These are phyloP conservation scores for Fulica atra DNA, from an alignment of 2,113 vertebrate species.

Conservation along the genomic window DNA sequence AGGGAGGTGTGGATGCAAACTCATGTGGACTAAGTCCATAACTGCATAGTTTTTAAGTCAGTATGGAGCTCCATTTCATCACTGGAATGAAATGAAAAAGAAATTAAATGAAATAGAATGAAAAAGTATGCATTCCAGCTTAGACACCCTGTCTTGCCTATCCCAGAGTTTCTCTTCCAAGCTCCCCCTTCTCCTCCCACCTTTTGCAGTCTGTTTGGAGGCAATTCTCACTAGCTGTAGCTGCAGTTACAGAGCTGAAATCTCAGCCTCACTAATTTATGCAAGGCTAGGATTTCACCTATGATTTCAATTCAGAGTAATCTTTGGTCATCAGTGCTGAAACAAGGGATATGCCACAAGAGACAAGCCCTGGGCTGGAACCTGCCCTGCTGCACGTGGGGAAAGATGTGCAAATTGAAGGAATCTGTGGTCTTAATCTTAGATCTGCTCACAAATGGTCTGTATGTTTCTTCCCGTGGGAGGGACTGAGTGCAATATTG, in stretches of 20 bases:
- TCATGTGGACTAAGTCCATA: not conserved
- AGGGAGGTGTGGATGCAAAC: not conserved
- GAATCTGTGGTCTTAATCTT: not conserved
- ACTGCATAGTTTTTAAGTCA: not conserved
- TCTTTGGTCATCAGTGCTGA: not conserved
- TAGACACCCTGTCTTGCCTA: not conserved
- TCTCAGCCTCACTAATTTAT: not conserved
- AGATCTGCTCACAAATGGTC: not conserved
- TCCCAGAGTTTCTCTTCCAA: not conserved
- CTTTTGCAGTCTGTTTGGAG: not conserved
- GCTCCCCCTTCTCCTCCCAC: not conserved
- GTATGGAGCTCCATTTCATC: not conserved
- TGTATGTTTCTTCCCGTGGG: not conserved
- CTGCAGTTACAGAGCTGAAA: not conserved
- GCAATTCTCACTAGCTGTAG: not conserved
- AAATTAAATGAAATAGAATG: not conserved
- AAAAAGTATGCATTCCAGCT: not conserved
- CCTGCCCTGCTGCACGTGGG: not conserved
- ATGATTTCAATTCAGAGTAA: not conserved
- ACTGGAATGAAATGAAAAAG: no score
- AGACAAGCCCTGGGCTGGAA: not conserved
- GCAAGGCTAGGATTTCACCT: not conserved
- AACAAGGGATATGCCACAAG: not conserved
- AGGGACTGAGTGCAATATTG: not conserved
- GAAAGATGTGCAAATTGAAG: fast-evolving